Percentiles rank a stretch among this genome's conserved stretches.
phyloP scores from a whole-genome alignment of 2,888 invertebrate species.

The Candidula unifasciata region DNA sequence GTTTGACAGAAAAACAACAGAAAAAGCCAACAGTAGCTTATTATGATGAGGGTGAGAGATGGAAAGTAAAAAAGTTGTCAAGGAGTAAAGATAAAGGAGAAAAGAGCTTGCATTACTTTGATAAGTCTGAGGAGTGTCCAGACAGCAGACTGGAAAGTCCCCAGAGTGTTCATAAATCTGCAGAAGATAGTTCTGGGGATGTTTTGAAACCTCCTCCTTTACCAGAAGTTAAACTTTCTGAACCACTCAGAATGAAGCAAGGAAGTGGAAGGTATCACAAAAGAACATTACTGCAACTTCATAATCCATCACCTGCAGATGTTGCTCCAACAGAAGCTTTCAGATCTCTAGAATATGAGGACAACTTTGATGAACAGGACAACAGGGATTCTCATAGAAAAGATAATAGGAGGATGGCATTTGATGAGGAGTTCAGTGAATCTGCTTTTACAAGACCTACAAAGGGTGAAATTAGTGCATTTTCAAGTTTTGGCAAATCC shows the following conservation, averaged over 20 bases:
- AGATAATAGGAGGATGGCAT: neutral
- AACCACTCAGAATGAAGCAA: neutral
- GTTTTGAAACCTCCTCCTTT: neutral
- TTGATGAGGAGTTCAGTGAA: constrained; percentile 4
- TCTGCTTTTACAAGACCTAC: constrained; percentile 31
- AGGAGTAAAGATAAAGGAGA: constrained; percentile 37
- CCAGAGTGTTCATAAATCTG: neutral
- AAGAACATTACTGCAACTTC: neutral
- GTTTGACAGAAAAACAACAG: neutral
- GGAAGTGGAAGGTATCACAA: neutral
- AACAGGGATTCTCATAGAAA: neutral
- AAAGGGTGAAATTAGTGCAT: neutral
- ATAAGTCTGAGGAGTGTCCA: constrained; percentile 23
- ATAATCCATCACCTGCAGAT: constrained; percentile 14
- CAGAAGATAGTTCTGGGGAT: neutral
- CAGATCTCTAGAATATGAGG: neutral
- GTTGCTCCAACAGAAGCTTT: constrained; percentile 1
- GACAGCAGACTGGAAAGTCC: neutral
- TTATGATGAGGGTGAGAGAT: constrained; percentile 47
- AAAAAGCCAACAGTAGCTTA: constrained; percentile 17
- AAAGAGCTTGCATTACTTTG: constrained; percentile 31
- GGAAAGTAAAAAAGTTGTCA: constrained; percentile 43
- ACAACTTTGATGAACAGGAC: constrained; percentile 6
- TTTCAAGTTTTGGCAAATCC: constrained; percentile 28
- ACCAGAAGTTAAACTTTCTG: neutral